Percentiles rank a stretch among this genome's conserved stretches.
Evolutionary conservation across 1,140 invertebrate species (phyloP).

Genomic region (Hyposmocoma kahamanoa): DNA sequence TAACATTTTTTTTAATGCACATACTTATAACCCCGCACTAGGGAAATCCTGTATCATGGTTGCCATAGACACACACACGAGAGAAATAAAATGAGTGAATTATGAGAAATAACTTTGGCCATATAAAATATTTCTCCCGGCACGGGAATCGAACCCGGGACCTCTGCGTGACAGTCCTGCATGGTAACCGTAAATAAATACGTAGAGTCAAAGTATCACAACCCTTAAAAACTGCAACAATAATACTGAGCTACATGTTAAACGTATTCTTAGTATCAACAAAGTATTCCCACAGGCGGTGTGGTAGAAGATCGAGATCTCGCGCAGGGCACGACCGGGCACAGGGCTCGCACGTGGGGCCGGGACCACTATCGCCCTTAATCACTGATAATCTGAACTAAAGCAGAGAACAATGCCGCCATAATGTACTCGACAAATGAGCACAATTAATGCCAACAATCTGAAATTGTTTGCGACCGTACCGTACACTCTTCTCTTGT

Average conservation of each 20-base stretch:
- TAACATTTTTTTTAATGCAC: too few species aligned
- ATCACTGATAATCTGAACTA: conserved; percentile 53
- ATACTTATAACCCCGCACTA: too few species aligned
- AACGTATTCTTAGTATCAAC: neutral
- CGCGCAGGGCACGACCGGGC: conserved; percentile 45
- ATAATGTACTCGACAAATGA: conserved; percentile 46
- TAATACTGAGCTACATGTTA: too few species aligned
- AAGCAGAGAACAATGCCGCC: conserved; percentile 51
- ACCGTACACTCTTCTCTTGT: too few species aligned
- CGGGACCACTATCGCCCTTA: conserved; percentile 43
- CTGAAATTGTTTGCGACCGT: conserved; percentile 12
- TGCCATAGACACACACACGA: too few species aligned
- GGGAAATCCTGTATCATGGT: too few species aligned
- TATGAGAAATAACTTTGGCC: too few species aligned
- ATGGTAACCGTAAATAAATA: too few species aligned
- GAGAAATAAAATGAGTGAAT: too few species aligned
- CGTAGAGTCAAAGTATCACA: neutral
- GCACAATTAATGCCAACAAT: conserved; percentile 41
- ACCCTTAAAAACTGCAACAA: neutral
- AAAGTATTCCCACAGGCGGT: conserved; percentile 43
- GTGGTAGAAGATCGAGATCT: conserved; percentile 48
- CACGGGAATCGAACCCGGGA: too few species aligned
- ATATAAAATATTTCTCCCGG: too few species aligned
- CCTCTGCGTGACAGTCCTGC: too few species aligned
- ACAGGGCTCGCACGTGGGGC: conserved; percentile 44